Evolutionary conservation across 2,888 invertebrate genomes (phyloP).

Genomic region (Oscheius sp.): DNA sequence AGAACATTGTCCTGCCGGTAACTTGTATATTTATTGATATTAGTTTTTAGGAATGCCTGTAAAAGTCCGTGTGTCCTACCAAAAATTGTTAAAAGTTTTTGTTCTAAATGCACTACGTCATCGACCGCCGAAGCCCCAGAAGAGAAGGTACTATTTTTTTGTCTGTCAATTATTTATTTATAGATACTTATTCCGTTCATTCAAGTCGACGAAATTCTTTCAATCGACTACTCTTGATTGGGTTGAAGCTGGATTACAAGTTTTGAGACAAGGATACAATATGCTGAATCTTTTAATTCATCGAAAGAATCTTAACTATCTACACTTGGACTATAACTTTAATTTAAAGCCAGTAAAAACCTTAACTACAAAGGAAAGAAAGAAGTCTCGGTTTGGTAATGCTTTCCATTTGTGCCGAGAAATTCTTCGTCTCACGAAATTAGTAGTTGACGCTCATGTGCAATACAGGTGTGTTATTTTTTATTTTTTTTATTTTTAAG

Average conservation of each 20-base stretch:
- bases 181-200: conserved; percentile 93
- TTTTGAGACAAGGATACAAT: conserved; percentile 96
- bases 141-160: conserved; percentile 79
- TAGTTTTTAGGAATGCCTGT: conserved; percentile 78
- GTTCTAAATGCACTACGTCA: conserved; percentile 97
- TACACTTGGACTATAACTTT: conserved; percentile 99
- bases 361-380: conserved; percentile 97
- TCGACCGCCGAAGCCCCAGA: conserved; percentile 95
- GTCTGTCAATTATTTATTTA: conserved; percentile 19
- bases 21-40: neutral
- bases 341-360: conserved; percentile 99
- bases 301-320: conserved; percentile 97
- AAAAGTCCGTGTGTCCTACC: conserved; percentile 98
- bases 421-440: conserved; percentile 94
- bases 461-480: conserved; percentile 81
- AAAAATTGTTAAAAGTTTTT: conserved; percentile 96
- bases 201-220: conserved; percentile 99
- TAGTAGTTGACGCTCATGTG: conserved; percentile 98
- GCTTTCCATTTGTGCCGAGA: conserved; percentile 99
- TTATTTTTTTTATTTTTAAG: conserved; percentile 23
- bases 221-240: conserved; percentile 99
- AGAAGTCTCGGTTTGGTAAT: conserved; percentile 83
- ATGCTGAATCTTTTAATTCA: conserved; percentile 99
- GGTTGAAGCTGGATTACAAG: conserved; percentile 97
- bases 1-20: conserved; percentile 74